Evolutionary conservation across 2,888 invertebrate genomes (phyloP), one percentile per base, ranked within the genome.

Genomic region (Adelognathus sp.): DNA sequence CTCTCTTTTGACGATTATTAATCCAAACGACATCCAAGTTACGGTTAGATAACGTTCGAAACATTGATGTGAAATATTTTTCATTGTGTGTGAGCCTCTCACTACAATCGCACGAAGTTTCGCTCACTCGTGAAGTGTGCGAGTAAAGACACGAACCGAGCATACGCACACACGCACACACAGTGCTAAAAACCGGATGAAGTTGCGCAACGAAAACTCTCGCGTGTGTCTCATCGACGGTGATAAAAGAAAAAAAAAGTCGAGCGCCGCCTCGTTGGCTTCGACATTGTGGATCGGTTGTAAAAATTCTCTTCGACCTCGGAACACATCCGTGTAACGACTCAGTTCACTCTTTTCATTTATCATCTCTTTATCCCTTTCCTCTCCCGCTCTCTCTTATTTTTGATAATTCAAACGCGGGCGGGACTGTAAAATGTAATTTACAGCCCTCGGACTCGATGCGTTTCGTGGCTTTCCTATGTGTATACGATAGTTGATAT

Each of bases 131-230:
- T n/a, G n/a, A n/a, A n/a, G n/a, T n/a, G n/a, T n/a, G n/a, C n/a
- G n/a, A n/a, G n/a, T n/a, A n/a, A n/a, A n/a, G n/a, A n/a, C n/a
- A n/a, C n/a, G n/a, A n/a, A n/a, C n/a, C n/a, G n/a, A n/a, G n/a
- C n/a, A n/a, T n/a, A n/a, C n/a, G n/a, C n/a, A n/a, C n/a, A n/a
- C n/a, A n/a, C n/a, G 11, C 21, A n/a, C 50, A 44, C 6, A 33
- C 52, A 66, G 24, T 24, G 54, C 60, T 64, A 54, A 70, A 78
- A 79, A 79, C 74, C 79, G 79, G 79, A 79, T 63, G 66, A 52
- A 33, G 44, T 79, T 79, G 75, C 74, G 61, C 27, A 79, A 79
- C 64, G 11, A 33, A n/a, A 39, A 60, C 24, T 56, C 44, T 46
- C 46, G 70, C 58, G 67, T 27, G 29, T 54, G 46, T 66, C 71